phyloP scores from a whole-genome alignment of 2,888 invertebrate species.

The Volucella bombylans region DNA sequence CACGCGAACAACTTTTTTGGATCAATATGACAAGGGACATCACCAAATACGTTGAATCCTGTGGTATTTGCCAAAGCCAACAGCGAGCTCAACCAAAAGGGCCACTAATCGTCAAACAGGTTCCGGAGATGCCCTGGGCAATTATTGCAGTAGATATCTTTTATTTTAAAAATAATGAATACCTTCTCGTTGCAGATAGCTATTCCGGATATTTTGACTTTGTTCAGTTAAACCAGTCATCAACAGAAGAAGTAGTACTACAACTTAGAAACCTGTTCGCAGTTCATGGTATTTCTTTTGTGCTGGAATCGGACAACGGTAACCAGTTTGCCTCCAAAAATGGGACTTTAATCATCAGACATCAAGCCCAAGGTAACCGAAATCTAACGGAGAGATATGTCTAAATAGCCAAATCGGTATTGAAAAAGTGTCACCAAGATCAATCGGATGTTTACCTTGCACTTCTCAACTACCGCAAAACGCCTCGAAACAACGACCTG shows the following conservation, averaged over 20 bases:
- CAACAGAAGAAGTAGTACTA: constrained; percentile 30
- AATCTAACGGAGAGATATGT: constrained; percentile 49
- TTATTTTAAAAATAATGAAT: constrained; percentile 37
- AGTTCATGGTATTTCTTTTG: constrained; percentile 25
- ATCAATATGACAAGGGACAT: constrained; percentile 29
- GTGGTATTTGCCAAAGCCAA: constrained; percentile 37
- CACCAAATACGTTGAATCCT: constrained; percentile 35
- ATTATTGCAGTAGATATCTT: constrained; percentile 47
- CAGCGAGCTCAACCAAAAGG: constrained; percentile 37
- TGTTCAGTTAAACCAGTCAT: constrained; percentile 21
- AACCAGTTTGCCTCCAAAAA: constrained; percentile 37
- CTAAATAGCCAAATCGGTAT: constrained; percentile 37
- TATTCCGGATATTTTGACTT: constrained; percentile 44
- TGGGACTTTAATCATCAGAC: constrained; percentile 54
- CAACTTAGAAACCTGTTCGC: constrained; percentile 41
- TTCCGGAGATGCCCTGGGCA: constrained; percentile 45
- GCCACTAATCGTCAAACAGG: constrained; percentile 26
- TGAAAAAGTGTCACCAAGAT: constrained; percentile 39
- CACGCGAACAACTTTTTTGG: constrained; percentile 40
- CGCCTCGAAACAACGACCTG: constrained; percentile 16
- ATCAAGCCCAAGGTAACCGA: constrained; percentile 46
- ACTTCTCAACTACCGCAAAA: constrained; percentile 39
- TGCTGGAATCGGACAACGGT: constrained; percentile 45
- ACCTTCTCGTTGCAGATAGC: constrained; percentile 41
- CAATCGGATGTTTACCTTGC: constrained; percentile 37